These are phyloP conservation scores for Apodemia duryi DNA, from an alignment of 2,888 invertebrate genomes.

Conservation along the genomic window DNA sequence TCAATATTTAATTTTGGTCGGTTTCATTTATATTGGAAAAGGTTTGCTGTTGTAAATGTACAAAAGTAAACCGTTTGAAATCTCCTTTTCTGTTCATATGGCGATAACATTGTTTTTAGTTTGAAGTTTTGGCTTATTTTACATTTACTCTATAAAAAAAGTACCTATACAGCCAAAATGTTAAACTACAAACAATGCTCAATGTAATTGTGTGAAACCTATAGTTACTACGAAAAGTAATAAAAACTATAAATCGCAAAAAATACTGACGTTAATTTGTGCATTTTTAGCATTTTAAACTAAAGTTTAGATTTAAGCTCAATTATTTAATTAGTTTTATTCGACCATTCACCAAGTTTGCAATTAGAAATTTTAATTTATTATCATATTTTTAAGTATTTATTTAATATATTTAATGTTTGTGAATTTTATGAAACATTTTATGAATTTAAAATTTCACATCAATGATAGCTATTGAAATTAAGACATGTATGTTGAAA, in stretches of 20 bases:
- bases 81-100: too few species aligned
- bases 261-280: neutral
- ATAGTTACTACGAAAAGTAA: neutral
- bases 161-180: too few species aligned
- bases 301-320: neutral
- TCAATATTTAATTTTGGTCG: too few species aligned
- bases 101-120: too few species aligned
- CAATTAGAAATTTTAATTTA: neutral
- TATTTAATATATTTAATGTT: neutral
- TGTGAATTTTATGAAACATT: neutral
- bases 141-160: too few species aligned
- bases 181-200: too few species aligned
- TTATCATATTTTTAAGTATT: neutral
- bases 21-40: too few species aligned
- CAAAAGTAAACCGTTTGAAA: too few species aligned
- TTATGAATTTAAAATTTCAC: neutral
- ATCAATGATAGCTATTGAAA: neutral
- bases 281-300: constrained; percentile 27
- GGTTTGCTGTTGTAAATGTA: too few species aligned
- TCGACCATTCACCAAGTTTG: neutral
- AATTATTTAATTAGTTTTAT: neutral
- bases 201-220: too few species aligned
- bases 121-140: too few species aligned
- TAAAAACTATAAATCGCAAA: constrained; percentile 3
- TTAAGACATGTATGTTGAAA: neutral